Evolutionary conservation across 2,797 vertebrate genomes (phyloP), one percentile per base, ranked within the genome.

Genomic region (Malacoctenus gilli): DNA sequence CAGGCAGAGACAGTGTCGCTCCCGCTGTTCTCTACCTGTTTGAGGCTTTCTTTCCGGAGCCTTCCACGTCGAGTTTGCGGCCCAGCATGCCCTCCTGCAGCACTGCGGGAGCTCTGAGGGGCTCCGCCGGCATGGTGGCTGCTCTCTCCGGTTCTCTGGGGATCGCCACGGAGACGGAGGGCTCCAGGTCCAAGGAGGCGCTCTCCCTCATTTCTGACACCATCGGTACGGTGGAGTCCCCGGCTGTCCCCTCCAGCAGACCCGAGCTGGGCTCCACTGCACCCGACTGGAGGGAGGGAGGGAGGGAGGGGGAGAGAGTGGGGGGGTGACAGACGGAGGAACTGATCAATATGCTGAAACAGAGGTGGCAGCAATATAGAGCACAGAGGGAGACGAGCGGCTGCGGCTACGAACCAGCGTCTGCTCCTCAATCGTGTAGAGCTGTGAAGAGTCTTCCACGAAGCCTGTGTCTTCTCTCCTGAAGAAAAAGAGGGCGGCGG

Each of bases 21-120:
- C 7, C 42, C 20, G 16, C 11, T 0, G 1, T 37, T 5, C 1
- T 40, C 1, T 79, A 98, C 97, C 97, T 95, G 85, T 94, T 97
- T 41, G 95, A 94, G 0, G 94, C 93, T 35, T 93, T 95, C 85
- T 96, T 98, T 62, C 95, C 94, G 21, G 94, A 90, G 0, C 93
- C 93, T 31, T 96, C 95, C 43, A 96, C 68, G 62, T 97, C 95
- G 0, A 95, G 96, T 74, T 98, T 99, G 77, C 97, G 94, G 16
- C 91, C 85, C 25, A 99, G 84, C 80, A 74, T 89, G 59, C 96
- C 96, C 84, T 98, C 93, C 84, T 92, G 91, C 49, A 96, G 91
- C 66, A 93, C 43, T 0, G 85, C 12, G 8, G 7, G 85, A 46
- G 79, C 72, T 8, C 75, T 74, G 42, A 80, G 64, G 16, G 77